Base-by-base conservation (phyloP, 2,888 invertebrate genomes). In the Molanna angustata region DNA sequence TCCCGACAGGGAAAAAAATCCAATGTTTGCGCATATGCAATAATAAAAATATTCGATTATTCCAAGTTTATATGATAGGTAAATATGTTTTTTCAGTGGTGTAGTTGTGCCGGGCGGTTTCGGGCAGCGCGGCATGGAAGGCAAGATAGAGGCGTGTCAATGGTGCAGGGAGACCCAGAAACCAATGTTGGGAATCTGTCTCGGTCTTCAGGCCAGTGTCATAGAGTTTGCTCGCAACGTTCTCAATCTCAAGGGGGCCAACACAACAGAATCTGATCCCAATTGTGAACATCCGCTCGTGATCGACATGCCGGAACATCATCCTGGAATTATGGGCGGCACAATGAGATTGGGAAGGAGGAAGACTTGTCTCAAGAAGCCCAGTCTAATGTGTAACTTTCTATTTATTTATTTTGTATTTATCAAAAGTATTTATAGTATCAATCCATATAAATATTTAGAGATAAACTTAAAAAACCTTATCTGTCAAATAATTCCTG, bases 301-400 rank as follows among this genome's bases (percentile, higher is more conserved):
- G 3, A 90, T 99, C 57, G 97, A 99, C 64, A 99, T 99, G 99
- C 97, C 98, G 0, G 99, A 99, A 72, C 95, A 98, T 70, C 93
- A 94, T 68, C 84, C 87, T 0, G 95, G 93, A 0, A 82, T 88
- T 61, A 83, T 94, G 79, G 99, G 99, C 1, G 99, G 97, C 6
- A 99, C 99, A 0, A 99, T 99, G 99, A 78, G 99, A 54, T 76
- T 99, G 41, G 99, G 99, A n/a, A 90, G 88, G 66, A 83, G 97
- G 63, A 85, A 83, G 54, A 98, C 98, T 0, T 73, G 86, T 33
- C 90, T 99, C 67, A 82, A 83, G 54, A 82, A 83, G 54, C 70
- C 77, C 2, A 78, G 79, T 62, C 69, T 82, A 59, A 77, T 88
- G 61, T 81, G 86, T 86, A 67, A 78, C 82, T 74, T n/a, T n/a